A percentile compares a stretch with the other conserved stretches of the same genome.
These are phyloP conservation scores for Apteryx owenii DNA, from an alignment of 2,113 vertebrate species.

Conservation along the genomic window DNA sequence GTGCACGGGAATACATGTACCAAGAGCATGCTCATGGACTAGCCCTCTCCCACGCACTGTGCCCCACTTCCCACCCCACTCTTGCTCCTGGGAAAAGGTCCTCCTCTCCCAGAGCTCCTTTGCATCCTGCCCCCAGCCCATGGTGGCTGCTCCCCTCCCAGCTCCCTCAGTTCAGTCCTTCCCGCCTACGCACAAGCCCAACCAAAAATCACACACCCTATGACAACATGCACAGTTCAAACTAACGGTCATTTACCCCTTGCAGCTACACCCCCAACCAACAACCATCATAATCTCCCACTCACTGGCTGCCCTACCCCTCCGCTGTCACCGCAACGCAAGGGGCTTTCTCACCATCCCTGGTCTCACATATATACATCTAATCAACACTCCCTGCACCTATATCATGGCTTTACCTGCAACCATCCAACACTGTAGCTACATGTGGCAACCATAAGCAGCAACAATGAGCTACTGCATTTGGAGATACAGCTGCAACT, in stretches of 20 bases:
- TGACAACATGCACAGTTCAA: accelerated
- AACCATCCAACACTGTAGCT: accelerated
- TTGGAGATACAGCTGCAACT: background rate
- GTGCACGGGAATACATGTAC: background rate
- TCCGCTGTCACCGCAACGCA: background rate
- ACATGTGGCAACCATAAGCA: accelerated
- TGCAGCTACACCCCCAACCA: background rate
- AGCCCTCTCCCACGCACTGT: background rate
- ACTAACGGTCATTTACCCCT: accelerated
- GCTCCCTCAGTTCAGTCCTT: background rate
- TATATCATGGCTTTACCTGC: accelerated
- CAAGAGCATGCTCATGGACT: background rate
- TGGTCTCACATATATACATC: accelerated
- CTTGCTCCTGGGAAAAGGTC: background rate
- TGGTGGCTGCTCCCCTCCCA: background rate
- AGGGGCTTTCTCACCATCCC: background rate
- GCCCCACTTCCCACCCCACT: background rate
- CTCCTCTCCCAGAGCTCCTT: background rate
- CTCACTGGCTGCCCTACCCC: background rate
- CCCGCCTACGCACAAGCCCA: background rate
- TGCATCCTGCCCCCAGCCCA: background rate
- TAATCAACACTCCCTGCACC: accelerated
- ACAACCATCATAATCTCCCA: background rate
- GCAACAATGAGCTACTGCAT: accelerated
- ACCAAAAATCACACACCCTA: accelerated